Conservation (phyloP, 2,888 invertebrate genomes). For the Onthophagus sagittarius region DNA sequence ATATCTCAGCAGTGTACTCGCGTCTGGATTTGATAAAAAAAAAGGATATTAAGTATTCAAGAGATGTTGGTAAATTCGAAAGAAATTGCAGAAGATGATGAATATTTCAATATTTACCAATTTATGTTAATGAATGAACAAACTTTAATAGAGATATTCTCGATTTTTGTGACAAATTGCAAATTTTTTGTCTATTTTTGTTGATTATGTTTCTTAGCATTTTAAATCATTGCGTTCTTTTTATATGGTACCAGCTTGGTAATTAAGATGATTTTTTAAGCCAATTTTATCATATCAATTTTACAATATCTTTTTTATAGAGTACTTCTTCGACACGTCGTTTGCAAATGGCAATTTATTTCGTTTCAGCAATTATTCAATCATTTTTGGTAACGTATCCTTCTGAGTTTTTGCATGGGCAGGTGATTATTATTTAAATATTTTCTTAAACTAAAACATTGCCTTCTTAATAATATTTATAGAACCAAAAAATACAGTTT, state of each 20-base stretch:
- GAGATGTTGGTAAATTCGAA: neutral
- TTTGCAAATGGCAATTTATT: neutral
- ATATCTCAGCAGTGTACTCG: neutral
- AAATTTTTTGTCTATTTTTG: neutral
- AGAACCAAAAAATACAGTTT: neutral
- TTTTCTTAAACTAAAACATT: too few relatives aligned
- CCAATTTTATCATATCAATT: too few relatives aligned
- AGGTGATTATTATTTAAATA: neutral
- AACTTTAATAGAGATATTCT: neutral
- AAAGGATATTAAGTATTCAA: neutral
- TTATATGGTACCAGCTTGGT: neutral
- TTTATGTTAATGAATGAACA: neutral
- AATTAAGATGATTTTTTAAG: neutral
- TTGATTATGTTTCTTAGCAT: neutral
- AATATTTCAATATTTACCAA: neutral
- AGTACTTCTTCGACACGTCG: neutral
- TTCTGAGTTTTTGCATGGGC: neutral
- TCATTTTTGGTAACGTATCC: neutral
- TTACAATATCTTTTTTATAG: neutral
- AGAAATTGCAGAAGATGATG: neutral
- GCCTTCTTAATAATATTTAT: too few relatives aligned
- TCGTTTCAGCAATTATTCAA: neutral
- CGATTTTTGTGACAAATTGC: neutral
- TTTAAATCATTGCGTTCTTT: neutral
- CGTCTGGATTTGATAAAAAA: neutral